Evolutionary conservation across 2,888 invertebrate species (phyloP).

Genomic region (Lysandra coridon): DNA sequence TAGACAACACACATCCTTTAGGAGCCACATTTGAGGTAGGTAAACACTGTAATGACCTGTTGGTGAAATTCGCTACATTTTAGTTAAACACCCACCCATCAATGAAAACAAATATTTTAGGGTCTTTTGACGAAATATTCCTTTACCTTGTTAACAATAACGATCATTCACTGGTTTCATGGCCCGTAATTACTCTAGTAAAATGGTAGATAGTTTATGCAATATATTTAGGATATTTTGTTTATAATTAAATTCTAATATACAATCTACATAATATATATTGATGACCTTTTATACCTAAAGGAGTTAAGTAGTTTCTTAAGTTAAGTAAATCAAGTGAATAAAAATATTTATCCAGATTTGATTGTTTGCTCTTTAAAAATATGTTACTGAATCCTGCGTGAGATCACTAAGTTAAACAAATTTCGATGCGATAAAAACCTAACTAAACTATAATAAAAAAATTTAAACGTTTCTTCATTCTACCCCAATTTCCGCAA

Average conservation of each 20-base stretch:
- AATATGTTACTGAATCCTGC: background rate
- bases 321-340: no score
- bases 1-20: background rate
- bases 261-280: no score
- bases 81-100: background rate
- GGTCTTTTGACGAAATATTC: constrained; percentile 4
- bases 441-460: background rate
- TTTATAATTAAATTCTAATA: no score
- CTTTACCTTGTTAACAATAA: background rate
- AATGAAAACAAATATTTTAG: constrained; percentile 6
- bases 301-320: no score
- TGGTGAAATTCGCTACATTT: background rate
- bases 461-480: background rate
- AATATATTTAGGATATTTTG: no score
- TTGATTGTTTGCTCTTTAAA: background rate
- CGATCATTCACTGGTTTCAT: background rate
- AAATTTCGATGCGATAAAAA: background rate
- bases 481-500: background rate
- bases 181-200: background rate
- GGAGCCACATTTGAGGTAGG: background rate
- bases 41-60: background rate
- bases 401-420: background rate
- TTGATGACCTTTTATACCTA: no score
- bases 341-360: no score
- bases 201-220: no score